Base-by-base conservation (phyloP, 2,797 vertebrate species). In the Gymnoscopelus microlampas region DNA sequence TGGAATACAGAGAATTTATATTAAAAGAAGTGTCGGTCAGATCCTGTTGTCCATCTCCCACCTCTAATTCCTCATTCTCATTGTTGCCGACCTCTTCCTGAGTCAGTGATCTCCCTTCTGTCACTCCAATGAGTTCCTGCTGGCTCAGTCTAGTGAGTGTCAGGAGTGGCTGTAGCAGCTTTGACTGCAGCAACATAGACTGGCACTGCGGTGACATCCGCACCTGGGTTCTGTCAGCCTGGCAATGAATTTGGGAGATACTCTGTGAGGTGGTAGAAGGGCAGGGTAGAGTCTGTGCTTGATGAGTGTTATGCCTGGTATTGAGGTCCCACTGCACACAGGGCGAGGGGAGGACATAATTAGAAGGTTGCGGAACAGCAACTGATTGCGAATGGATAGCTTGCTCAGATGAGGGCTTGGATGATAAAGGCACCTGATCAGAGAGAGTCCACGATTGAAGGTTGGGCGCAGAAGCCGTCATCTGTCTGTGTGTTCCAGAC, bases 131-230 rank as follows among this genome's bases (percentile, higher is more conserved):
- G 53, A 76, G 76, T 7, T 88, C 68, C 35, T 63, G 50, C 3
- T 39, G 8, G 39, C 63, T 87, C 35, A 95, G 70, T 74, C 89
- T 87, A 55, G 23, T 78, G 0, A 95, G 85, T 47, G 48, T 63
- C 59, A 95, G 91, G 0, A 7, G 67, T 0, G 93, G 92, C 72
- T 93, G 90, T 0, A 91, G 79, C 57, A 79, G 76, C 12, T 62
- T 82, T 14, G 86, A 87, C 55, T 68, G 78, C 63, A 88, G 71
- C 50, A 89, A 70, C 13, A 80, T 13, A 11, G 24, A 51, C 78
- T 87, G 90, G 70, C 82, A 79, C 2, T 58, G 51, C 57, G 71
- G 19, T 0, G 90, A 92, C 0, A 89, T 47, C 76, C 66, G 83
- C 14, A 53, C 60, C 26, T 26, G 54, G 53, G 19, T 23, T 3